A percentile compares a stretch with the other conserved stretches of the same genome.
These are phyloP conservation scores for Colius striatus DNA, from an alignment of 2,113 vertebrate species.

Conservation along the genomic window DNA sequence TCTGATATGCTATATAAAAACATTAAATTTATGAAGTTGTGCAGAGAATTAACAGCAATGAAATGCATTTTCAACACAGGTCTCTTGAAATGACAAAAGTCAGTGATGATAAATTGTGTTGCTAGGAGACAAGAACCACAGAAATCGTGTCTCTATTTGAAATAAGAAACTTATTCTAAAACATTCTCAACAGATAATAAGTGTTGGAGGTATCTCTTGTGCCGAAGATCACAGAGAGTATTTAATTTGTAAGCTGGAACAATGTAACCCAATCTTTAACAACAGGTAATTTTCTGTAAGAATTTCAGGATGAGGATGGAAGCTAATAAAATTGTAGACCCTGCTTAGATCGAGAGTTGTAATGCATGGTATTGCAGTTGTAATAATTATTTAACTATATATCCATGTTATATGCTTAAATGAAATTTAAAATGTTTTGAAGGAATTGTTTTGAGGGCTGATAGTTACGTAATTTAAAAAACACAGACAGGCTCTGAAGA, in stretches of 20 bases:
- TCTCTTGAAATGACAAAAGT: neutral
- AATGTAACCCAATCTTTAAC: neutral
- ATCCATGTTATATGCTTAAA: neutral
- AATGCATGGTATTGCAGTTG: neutral
- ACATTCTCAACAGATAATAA: neutral
- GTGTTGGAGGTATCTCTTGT: neutral
- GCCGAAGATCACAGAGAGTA: neutral
- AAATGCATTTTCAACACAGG: neutral
- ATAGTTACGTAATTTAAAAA: neutral
- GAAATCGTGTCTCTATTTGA: neutral
- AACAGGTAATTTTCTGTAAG: neutral
- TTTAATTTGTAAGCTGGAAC: neutral
- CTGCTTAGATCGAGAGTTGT: neutral
- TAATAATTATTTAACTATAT: neutral
- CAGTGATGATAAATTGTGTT: conserved; percentile 6
- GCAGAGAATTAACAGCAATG: neutral
- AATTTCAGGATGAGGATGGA: neutral
- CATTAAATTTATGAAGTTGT: neutral
- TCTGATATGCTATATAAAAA: neutral
- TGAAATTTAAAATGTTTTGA: neutral
- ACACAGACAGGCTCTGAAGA: neutral
- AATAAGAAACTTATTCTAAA: conserved; percentile 31
- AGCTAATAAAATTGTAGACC: neutral
- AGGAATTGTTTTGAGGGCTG: neutral
- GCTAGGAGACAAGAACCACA: conserved; percentile 24